Conservation (phyloP, 2,888 invertebrate species). For the Clusia tigrina region DNA sequence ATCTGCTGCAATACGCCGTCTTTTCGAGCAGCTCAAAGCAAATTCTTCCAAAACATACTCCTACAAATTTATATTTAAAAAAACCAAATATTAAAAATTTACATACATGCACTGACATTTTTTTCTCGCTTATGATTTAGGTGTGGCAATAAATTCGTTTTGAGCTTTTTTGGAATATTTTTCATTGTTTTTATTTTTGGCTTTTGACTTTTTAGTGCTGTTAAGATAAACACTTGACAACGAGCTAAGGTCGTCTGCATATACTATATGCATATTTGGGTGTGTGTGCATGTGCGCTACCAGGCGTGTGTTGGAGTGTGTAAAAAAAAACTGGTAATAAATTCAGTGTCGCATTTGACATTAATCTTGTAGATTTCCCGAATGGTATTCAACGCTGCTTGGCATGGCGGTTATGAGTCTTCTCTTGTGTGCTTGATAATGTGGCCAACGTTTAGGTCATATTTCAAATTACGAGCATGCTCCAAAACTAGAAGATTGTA, state of each 20-base stretch:
- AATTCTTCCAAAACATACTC: not conserved
- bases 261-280: not conserved
- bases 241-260: constrained; percentile 53
- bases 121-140: constrained; percentile 51
- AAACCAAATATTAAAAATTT: not conserved
- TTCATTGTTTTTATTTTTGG: constrained; percentile 20
- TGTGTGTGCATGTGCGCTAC: not conserved
- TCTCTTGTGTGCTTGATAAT: not conserved
- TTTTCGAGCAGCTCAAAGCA: not conserved
- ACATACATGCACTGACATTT: constrained; percentile 32
- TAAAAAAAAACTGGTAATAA: constrained; percentile 42
- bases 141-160: constrained; percentile 54
- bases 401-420: constrained; percentile 27
- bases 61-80: not conserved
- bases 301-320: not conserved
- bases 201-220: constrained; percentile 10
- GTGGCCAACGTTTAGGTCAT: too few species aligned
- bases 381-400: constrained; percentile 11
- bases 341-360: constrained; percentile 49
- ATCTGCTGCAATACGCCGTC: not conserved
- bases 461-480: too few species aligned
- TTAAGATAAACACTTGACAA: constrained; percentile 55
- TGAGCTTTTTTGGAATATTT: constrained; percentile 47
- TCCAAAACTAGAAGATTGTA: too few species aligned
- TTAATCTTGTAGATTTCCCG: constrained; percentile 7